phyloP scores from a whole-genome alignment of 2,888 invertebrate species.

The Listrodromus nycthemerus region DNA sequence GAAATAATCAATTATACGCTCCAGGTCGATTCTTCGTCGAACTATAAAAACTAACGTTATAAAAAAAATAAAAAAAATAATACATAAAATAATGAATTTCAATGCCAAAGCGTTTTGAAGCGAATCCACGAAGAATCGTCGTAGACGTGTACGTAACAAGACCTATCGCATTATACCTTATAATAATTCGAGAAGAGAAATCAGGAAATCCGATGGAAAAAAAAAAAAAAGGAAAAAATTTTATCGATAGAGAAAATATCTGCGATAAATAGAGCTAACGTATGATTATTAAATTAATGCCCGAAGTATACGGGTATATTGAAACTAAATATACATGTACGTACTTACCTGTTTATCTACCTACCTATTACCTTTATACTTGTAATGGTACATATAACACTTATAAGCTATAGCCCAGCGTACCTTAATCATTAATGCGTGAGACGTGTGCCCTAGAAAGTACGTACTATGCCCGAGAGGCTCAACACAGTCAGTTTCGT shows the following conservation, averaged over 20 bases:
- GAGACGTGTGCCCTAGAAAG: slow-evolving; percentile 84
- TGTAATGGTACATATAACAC: slow-evolving; percentile 81
- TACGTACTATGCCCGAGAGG: slow-evolving; percentile 83
- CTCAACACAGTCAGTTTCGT: slow-evolving; percentile 84
- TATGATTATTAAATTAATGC: slow-evolving; percentile 78
- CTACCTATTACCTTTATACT: slow-evolving; percentile 74
- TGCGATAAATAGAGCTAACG: slow-evolving; percentile 80
- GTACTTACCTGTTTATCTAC: slow-evolving; percentile 77
- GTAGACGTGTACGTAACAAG: slow-evolving; percentile 78
- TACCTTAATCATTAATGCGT: slow-evolving; percentile 83
- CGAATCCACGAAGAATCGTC: slow-evolving; percentile 79
- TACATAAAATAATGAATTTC: neutral
- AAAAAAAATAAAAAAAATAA: slow-evolving; percentile 17
- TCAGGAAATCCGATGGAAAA: slow-evolving; percentile 46
- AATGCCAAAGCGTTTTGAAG: slow-evolving; percentile 21
- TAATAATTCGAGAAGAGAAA: slow-evolving; percentile 70
- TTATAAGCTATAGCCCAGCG: slow-evolving; percentile 82
- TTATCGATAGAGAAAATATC: slow-evolving; percentile 66
- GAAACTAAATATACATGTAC: slow-evolving; percentile 80
- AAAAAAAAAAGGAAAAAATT: slow-evolving; percentile 25
- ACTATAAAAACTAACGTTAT: slow-evolving; percentile 4
- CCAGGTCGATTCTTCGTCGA: slow-evolving; percentile 63
- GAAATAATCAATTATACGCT: slow-evolving; percentile 45
- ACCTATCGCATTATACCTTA: slow-evolving; percentile 81
- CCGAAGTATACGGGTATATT: slow-evolving; percentile 80